Percentiles rank a stretch among this genome's conserved stretches.
These are phyloP conservation scores for Leptosomus discolor DNA, from an alignment of 2,113 vertebrate genomes.

Conservation along the genomic window DNA sequence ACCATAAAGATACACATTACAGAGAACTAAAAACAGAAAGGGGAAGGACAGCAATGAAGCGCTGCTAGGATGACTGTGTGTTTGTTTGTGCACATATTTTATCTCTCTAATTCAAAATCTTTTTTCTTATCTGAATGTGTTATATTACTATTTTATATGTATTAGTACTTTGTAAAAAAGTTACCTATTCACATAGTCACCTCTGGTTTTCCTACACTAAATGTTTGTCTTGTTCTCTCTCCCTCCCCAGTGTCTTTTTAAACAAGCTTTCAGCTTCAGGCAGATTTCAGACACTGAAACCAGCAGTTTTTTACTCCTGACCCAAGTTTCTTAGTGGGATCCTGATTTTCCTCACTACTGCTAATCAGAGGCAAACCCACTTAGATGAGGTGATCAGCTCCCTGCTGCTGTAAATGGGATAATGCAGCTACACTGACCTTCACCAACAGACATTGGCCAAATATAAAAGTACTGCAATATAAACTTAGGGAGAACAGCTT, in stretches of 20 bases:
- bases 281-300: not conserved
- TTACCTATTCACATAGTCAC: not conserved
- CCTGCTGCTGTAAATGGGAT: not conserved
- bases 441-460: not conserved
- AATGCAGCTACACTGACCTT: not conserved
- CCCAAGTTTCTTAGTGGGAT: not conserved
- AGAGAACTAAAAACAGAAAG: not conserved
- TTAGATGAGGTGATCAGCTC: not conserved
- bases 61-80: not conserved
- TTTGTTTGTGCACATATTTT: not conserved
- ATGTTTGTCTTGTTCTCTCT: not conserved
- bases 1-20: not conserved
- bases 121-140: not conserved
- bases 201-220: not conserved
- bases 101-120: not conserved
- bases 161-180: not conserved
- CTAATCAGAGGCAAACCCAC: not conserved
- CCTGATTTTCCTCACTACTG: not conserved
- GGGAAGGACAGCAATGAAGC: not conserved
- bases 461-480: not conserved
- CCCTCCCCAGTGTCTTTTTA: not conserved
- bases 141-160: not conserved
- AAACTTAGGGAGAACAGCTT: not conserved
- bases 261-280: not conserved
- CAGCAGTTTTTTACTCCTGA: not conserved